A percentile compares a stretch with the other conserved stretches of the same genome.
phyloP scores from a whole-genome alignment of 2,113 vertebrate genomes.

The Bos taurus region ARS-UCD2.0 NC_037351.1:11597501-11598000 shows the following conservation, averaged over 20 bases:
- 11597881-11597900: neutral
- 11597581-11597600: neutral
- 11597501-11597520: neutral
- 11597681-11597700: neutral
- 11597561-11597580: neutral
- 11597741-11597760: neutral
- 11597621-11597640: neutral
- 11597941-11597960: neutral
- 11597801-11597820: neutral
- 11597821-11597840: neutral
- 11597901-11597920: neutral
- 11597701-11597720: rapidly evolving
- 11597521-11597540: neutral
- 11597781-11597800: neutral
- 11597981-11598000: neutral
- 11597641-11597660: neutral
- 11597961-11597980: neutral
- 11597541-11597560: neutral
- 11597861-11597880: neutral
- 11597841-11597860: neutral
- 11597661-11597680: neutral
- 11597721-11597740: neutral
- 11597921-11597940: neutral
- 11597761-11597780: neutral
- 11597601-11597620: neutral